Conservation (phyloP, 1,140 invertebrate genomes). For the Drosophila virilis region DNA sequence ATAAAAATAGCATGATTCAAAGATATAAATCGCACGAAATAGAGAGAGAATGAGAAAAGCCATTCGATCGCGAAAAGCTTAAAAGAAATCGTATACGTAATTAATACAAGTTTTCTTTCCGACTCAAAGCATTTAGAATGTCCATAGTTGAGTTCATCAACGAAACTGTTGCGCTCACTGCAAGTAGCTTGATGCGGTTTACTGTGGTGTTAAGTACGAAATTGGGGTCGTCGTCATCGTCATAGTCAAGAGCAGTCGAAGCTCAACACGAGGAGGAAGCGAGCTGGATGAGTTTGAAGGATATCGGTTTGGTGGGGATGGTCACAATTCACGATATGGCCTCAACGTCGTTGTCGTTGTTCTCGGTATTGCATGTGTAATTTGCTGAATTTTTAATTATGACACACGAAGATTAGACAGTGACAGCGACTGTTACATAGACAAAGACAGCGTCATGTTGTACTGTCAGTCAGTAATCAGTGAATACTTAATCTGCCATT, state of each 20-base stretch:
- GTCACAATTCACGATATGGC: slow-evolving; percentile 2
- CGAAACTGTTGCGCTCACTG: slow-evolving; percentile 34
- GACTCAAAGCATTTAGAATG: not conserved
- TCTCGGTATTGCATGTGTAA: slow-evolving; percentile 66
- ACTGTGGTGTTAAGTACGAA: slow-evolving; percentile 63
- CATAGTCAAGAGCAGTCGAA: slow-evolving; percentile 13
- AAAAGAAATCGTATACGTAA: too few species aligned
- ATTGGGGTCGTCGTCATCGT: slow-evolving; percentile 62
- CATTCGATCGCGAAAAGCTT: too few species aligned
- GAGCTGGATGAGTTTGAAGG: slow-evolving; percentile 13
- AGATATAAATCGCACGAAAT: too few species aligned
- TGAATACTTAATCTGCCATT: slow-evolving; percentile 33
- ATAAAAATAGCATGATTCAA: too few species aligned
- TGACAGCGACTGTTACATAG: slow-evolving; percentile 20
- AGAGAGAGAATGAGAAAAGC: too few species aligned
- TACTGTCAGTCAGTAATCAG: slow-evolving; percentile 19
- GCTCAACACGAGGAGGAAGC: not conserved
- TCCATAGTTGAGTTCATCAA: not conserved
- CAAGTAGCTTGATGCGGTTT: slow-evolving; percentile 42
- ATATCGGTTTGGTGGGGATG: not conserved
- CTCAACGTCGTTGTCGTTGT: slow-evolving; percentile 13
- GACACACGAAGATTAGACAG: slow-evolving; percentile 43
- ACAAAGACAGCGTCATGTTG: not conserved
- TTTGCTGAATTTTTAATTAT: slow-evolving; percentile 77
- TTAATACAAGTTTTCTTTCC: too few species aligned